Base-by-base conservation (phyloP, 2,888 invertebrate genomes). In the Archips xylosteana region DNA sequence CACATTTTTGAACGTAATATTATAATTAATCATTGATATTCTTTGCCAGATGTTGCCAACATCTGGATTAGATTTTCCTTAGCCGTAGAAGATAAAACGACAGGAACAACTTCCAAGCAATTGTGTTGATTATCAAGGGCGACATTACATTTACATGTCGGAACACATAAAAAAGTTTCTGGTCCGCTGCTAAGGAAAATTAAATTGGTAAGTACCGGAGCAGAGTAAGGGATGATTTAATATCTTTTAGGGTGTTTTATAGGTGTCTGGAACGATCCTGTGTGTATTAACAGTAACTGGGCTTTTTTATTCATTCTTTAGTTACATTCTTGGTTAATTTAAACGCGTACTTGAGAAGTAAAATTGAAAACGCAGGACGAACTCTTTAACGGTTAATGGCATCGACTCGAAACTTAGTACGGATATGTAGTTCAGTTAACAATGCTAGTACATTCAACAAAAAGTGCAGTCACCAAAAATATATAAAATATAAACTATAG, bases 31-130 rank as follows among this genome's bases (percentile, higher is more conserved):
- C 6, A 32, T 57, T 1, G 3, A 10, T 82, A 81, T 70, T 86
- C 87, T 87, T 77, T 86, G 85, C n/a, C 70, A 15, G 66, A 73
- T 78, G 77, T 80, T 79, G 74, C 64, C 75, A 78, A 78, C 77
- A 79, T 82, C 76, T 76, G 76, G 81, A 84, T 83, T 81, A 83
- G 81, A 81, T 83, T 83, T 79, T 81, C 81, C 83, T 81, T 78
- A 81, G 77, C 77, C 78, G 76, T 76, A 74, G 81, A 83, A 84
- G 81, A 77, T 80, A 85, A 85, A 82, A 81, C 77, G 80, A 81
- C 81, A 81, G 83, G 85, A 81, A 79, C 76, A 80, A 83, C 82
- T 76, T 79, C 15, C 64, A 70, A 49, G 60, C 60, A 78, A 81
- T 78, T 76, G 79, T 80, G 80, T 77, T 75, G 76, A 81, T 83